A percentile compares a stretch with the other conserved stretches of the same genome.
Conservation (phyloP, 2,888 invertebrate species). For the Hololepta plana region DNA sequence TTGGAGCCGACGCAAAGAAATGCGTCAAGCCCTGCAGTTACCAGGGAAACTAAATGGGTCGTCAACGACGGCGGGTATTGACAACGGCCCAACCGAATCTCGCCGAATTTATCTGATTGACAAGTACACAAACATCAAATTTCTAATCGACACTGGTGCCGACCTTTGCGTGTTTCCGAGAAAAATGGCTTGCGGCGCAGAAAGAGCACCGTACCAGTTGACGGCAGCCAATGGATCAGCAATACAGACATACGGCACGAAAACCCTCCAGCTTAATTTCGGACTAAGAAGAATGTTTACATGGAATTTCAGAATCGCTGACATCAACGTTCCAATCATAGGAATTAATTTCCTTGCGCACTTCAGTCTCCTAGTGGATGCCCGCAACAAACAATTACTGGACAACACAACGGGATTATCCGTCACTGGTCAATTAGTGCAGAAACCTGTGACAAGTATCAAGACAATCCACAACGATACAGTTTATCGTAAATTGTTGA, state of each 20-base stretch:
- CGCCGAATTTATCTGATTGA: slow-evolving; percentile 8
- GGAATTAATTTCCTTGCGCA: too few relatives aligned
- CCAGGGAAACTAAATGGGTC: slow-evolving; percentile 8
- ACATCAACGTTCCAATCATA: slow-evolving; percentile 1
- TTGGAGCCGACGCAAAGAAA: slow-evolving; percentile 7
- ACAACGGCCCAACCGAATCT: slow-evolving; percentile 2
- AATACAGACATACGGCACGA: slow-evolving; percentile 7
- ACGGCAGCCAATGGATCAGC: slow-evolving; percentile 6
- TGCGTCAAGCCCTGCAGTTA: slow-evolving; percentile 7
- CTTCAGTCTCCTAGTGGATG: too few relatives aligned
- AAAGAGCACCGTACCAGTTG: background rate
- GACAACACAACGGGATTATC: too few relatives aligned
- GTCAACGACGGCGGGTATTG: slow-evolving; percentile 1
- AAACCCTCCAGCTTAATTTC: slow-evolving; percentile 6
- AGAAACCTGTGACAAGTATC: too few relatives aligned
- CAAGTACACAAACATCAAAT: slow-evolving; percentile 4
- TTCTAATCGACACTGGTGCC: slow-evolving; percentile 8
- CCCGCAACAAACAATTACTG: too few relatives aligned
- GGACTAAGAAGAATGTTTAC: slow-evolving; percentile 3
- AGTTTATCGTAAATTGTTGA: background rate
- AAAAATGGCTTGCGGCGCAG: slow-evolving; percentile 1
- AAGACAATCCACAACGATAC: too few relatives aligned
- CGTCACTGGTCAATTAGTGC: too few relatives aligned
- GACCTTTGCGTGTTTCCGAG: slow-evolving; percentile 8
- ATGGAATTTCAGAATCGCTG: slow-evolving; percentile 5